Evolutionary conservation across 1,140 invertebrate species (phyloP).

Genomic region (Cyphomyrmex costatus): DNA sequence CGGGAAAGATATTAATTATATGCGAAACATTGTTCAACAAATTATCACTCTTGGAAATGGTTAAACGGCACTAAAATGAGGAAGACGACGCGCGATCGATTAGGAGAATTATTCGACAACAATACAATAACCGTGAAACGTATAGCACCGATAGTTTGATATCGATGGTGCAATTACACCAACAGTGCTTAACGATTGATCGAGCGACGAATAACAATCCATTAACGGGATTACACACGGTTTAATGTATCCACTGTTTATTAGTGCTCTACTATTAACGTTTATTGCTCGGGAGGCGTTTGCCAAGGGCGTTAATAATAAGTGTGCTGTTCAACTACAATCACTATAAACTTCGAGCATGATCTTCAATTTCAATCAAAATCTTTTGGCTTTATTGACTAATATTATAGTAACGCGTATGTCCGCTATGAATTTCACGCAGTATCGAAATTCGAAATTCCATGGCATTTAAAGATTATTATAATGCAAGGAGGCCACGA

Average conservation of each 20-base stretch:
- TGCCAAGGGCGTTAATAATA: slow-evolving; percentile 27
- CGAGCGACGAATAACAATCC: slow-evolving; percentile 67
- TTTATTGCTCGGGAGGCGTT: slow-evolving; percentile 43
- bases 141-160: slow-evolving; percentile 60
- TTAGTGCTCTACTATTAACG: slow-evolving; percentile 57
- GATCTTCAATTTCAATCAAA: neutral
- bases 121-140: slow-evolving; percentile 55
- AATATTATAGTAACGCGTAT: neutral
- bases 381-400: neutral
- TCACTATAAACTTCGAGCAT: neutral
- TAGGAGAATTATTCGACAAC: slow-evolving; percentile 45
- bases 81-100: slow-evolving; percentile 34
- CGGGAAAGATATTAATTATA: slow-evolving; percentile 21
- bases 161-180: slow-evolving; percentile 67
- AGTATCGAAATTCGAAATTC: neutral
- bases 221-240: slow-evolving; percentile 74
- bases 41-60: slow-evolving; percentile 36
- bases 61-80: slow-evolving; percentile 41
- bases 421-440: neutral
- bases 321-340: neutral
- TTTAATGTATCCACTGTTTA: slow-evolving; percentile 71
- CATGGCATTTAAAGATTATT: neutral
- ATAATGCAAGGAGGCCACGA: slow-evolving; percentile 20
- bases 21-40: neutral
- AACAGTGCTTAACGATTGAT: slow-evolving; percentile 70